These are phyloP conservation scores for Gandaritis pyraliata DNA, from an alignment of 2,888 invertebrate species.

Conservation along the genomic window DNA sequence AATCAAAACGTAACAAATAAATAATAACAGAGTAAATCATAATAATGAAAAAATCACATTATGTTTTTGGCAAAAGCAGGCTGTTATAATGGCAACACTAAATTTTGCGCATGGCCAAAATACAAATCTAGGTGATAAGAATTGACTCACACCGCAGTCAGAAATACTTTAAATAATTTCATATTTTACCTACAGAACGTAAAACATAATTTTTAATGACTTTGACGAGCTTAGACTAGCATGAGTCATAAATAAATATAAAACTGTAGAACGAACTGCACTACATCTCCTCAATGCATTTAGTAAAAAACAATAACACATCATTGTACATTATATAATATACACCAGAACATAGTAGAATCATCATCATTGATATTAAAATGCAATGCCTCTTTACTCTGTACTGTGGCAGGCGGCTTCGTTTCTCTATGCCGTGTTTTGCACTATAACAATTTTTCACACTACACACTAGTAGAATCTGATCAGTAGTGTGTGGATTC, in stretches of 20 bases:
- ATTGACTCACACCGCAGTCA: constrained; percentile 20
- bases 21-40: constrained; percentile 42
- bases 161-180: constrained; percentile 9
- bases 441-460: too few relatives aligned
- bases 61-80: constrained; percentile 51
- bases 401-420: too few relatives aligned
- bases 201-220: constrained; percentile 7
- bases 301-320: too few relatives aligned
- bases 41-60: constrained; percentile 40
- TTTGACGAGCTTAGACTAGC: constrained; percentile 42
- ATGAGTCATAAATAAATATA: constrained; percentile 24
- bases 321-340: too few relatives aligned
- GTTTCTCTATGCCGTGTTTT: too few relatives aligned
- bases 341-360: too few relatives aligned
- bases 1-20: constrained; percentile 46
- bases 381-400: too few relatives aligned
- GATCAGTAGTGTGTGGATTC: not conserved
- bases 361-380: too few relatives aligned
- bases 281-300: constrained; percentile 8
- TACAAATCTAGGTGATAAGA: not conserved
- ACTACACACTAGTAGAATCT: too few relatives aligned
- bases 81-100: constrained; percentile 50
- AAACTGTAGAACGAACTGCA: constrained; percentile 29
- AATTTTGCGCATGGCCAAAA: constrained; percentile 38
- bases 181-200: constrained; percentile 7